Base-by-base conservation (phyloP, 2,888 invertebrate genomes). In the Tetramorium bicarinatum region DNA sequence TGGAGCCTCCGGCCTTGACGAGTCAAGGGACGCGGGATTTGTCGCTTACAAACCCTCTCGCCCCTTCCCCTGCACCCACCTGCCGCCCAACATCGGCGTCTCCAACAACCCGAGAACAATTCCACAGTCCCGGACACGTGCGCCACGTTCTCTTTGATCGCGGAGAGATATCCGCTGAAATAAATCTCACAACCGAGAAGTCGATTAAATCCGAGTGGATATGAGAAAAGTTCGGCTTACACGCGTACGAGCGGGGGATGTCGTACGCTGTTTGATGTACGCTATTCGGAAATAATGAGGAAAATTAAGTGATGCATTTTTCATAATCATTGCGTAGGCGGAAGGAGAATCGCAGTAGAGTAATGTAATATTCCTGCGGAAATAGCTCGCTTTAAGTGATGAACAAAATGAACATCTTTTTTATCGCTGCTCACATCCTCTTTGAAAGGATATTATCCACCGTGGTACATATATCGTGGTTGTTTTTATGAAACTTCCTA, bases 21-120 rank as follows among this genome's bases (percentile, higher is more conserved):
- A 85, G 85, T 83, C 85, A 83, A 85, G 77, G 85, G 83, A 76
- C 83, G 83, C 77, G 59, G 85, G 85, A 83, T 85, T 85, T 77
- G 75, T 72, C 71, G 85, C 76, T 56, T 59, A 61, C 64, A 69
- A 59, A 41, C 76, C 56, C 59, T 25, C 71, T 8, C 29, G 25
- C 38, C 38, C 3, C 4, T 1, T 9, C n/a, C 56, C 56, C 47
- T 18, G 71, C 59, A 44, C 47, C 47, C 47, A 47, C 38, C 41
- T 41, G n/a, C 49, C 61, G 41, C 15, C 21, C 21, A 47, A 47
- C 52, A 18, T 47, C 79, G 79, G 71, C 47, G 52, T 25, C 38
- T 38, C 52, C 44, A 8, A 18, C 47, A 71, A 47, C 18, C 13
- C 72, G 59, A 74, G 54, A 71, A 64, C 75, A 59, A 75, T 54